phyloP scores from a whole-genome alignment of 2,113 vertebrate genomes.

The Scytalopus superciliaris region DNA sequence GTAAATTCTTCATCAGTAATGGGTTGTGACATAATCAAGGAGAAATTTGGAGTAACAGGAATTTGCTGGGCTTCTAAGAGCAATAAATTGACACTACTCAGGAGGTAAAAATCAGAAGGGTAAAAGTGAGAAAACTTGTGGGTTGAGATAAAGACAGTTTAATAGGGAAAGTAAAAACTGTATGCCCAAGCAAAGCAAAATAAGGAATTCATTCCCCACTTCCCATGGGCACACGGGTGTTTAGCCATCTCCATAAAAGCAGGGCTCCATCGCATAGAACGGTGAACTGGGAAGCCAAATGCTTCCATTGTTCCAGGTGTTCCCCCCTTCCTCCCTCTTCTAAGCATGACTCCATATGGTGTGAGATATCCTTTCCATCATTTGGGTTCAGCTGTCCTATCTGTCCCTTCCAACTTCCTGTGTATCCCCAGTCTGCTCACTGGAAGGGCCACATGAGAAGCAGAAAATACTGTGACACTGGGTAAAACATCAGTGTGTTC shows the following conservation, averaged over 20 bases:
- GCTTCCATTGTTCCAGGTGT: fast-evolving
- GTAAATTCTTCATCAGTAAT: not conserved
- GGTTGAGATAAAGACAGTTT: not conserved
- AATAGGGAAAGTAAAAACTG: not conserved
- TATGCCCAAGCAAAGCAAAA: not conserved
- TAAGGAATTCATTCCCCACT: not conserved
- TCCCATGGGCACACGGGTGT: not conserved
- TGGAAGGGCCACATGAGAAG: not conserved
- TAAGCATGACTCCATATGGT: not conserved
- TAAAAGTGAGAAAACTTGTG: not conserved
- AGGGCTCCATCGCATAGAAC: fast-evolving
- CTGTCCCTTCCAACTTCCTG: not conserved
- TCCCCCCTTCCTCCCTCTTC: not conserved
- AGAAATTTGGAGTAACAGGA: not conserved
- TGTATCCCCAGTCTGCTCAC: not conserved
- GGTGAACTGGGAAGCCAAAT: not conserved
- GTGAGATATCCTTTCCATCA: not conserved
- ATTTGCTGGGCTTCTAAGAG: not conserved
- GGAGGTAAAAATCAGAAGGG: not conserved
- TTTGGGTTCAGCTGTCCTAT: not conserved
- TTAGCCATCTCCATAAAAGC: not conserved
- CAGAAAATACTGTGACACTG: not conserved
- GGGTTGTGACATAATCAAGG: not conserved
- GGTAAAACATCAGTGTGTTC: not conserved
- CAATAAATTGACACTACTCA: not conserved